Percentiles rank a stretch among this genome's conserved stretches.
Conservation (phyloP, 2,113 vertebrate genomes). For the Mugil cephalus region DNA sequence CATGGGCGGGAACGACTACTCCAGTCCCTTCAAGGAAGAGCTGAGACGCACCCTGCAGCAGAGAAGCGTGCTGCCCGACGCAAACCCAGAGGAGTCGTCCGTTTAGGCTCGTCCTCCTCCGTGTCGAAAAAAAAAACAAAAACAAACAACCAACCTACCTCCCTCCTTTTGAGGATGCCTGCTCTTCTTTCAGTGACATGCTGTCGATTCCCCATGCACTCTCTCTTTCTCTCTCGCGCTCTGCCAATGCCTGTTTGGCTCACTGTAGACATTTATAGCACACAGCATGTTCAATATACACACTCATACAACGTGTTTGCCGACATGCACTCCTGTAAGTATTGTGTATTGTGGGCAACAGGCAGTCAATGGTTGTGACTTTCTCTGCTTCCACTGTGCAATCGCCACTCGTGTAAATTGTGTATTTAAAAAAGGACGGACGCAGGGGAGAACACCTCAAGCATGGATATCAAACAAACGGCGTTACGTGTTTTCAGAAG, state of each 20-base stretch:
- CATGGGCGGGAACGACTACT: conserved; percentile 82
- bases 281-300: conserved; percentile 77
- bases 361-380: conserved; percentile 51
- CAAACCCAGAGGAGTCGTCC: conserved; percentile 97
- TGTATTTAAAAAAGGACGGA: conserved; percentile 72
- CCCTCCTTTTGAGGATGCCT: conserved; percentile 79
- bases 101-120: conserved; percentile 82
- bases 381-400: conserved; percentile 71
- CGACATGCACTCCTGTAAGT: conserved; percentile 62
- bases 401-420: conserved; percentile 74
- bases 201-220: conserved; percentile 51
- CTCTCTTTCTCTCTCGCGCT: conserved; percentile 57
- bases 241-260: conserved; percentile 78
- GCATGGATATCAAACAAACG: conserved; percentile 63
- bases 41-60: conserved; percentile 89
- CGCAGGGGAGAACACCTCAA: conserved; percentile 58
- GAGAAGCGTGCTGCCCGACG: conserved; percentile 93
- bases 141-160: conserved; percentile 85
- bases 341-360: conserved; percentile 62
- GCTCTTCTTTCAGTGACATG: conserved; percentile 63
- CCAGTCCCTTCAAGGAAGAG: conserved; percentile 87
- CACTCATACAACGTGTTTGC: conserved; percentile 55
- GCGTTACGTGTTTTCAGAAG: conserved; percentile 45
- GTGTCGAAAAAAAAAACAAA: conserved; percentile 52
- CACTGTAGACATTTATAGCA: conserved; percentile 74